phyloP scores from a whole-genome alignment of 2,888 invertebrate genomes.

The Lissocephala sabroskyi region DNA sequence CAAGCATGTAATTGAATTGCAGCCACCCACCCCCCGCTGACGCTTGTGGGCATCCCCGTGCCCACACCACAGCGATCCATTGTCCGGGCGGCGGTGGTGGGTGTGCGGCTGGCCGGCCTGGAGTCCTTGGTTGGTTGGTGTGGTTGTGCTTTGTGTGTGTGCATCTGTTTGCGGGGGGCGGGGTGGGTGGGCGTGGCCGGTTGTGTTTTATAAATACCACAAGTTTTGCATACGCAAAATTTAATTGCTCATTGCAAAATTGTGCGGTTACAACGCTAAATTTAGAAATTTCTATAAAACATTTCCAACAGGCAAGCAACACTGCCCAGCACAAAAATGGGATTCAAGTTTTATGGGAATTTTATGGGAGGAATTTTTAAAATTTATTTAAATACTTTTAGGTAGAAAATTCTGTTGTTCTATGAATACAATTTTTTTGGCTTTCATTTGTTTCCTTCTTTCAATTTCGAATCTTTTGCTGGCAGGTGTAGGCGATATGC shows the following conservation, averaged over 20 bases:
- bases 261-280: constrained; percentile 55
- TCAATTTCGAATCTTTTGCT: no score
- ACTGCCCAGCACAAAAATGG: no score
- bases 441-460: no score
- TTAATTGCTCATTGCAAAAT: constrained; percentile 56
- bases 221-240: constrained; percentile 30
- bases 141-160: background rate
- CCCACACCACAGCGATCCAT: background rate
- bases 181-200: no score
- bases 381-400: no score
- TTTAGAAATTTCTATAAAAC: constrained; percentile 39
- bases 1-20: constrained; percentile 63
- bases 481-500: background rate
- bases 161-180: background rate
- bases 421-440: no score
- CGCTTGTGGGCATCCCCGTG: constrained; percentile 29
- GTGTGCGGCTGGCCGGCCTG: background rate
- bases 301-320: background rate
- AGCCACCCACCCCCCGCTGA: constrained; percentile 1
- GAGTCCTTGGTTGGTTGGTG: no score
- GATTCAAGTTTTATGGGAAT: no score
- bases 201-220: constrained; percentile 5
- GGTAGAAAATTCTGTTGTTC: no score
- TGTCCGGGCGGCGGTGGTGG: background rate
- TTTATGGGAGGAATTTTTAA: no score